Percentiles rank a stretch among this genome's conserved stretches.
phyloP scores from a whole-genome alignment of 2,797 vertebrate species.

The Takifugu ocellatus region DNA sequence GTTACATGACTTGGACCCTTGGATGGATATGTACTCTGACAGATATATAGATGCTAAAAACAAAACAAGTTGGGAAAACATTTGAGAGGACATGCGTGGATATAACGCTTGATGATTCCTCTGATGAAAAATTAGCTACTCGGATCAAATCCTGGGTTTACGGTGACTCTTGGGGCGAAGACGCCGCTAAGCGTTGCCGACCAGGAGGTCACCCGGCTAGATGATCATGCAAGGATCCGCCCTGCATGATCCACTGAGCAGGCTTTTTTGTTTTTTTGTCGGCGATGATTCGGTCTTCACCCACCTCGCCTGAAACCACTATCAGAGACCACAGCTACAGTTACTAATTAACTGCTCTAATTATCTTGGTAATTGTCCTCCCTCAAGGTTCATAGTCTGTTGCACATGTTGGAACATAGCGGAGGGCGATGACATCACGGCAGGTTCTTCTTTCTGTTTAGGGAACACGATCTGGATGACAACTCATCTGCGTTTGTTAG shows the following conservation, averaged over 20 bases:
- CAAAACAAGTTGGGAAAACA: background rate
- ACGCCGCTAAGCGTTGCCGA: background rate
- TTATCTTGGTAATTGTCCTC: slow-evolving; percentile 34
- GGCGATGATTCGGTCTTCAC: no score
- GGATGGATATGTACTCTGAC: slow-evolving; percentile 3
- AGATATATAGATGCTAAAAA: no score
- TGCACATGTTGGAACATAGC: slow-evolving; percentile 29
- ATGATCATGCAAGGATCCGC: slow-evolving; percentile 21
- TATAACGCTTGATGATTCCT: slow-evolving; percentile 29
- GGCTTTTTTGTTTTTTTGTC: slow-evolving; percentile 4
- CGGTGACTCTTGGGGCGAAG: slow-evolving; percentile 2
- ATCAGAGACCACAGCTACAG: slow-evolving; percentile 16
- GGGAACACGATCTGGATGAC: background rate
- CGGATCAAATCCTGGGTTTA: slow-evolving; percentile 25
- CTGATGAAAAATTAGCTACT: slow-evolving; percentile 47
- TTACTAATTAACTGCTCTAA: slow-evolving; percentile 14
- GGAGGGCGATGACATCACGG: slow-evolving; percentile 37
- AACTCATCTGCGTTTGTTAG: no score
- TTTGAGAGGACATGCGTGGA: slow-evolving; percentile 18
- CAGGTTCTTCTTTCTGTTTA: slow-evolving; percentile 26
- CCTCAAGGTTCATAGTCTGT: slow-evolving; percentile 8
- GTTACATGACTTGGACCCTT: slow-evolving; percentile 18
- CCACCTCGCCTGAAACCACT: background rate
- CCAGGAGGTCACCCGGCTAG: slow-evolving; percentile 40
- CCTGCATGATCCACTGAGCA: slow-evolving; percentile 48